Conservation (phyloP, 2,797 vertebrate species). For the Bovichtus diacanthus region DNA sequence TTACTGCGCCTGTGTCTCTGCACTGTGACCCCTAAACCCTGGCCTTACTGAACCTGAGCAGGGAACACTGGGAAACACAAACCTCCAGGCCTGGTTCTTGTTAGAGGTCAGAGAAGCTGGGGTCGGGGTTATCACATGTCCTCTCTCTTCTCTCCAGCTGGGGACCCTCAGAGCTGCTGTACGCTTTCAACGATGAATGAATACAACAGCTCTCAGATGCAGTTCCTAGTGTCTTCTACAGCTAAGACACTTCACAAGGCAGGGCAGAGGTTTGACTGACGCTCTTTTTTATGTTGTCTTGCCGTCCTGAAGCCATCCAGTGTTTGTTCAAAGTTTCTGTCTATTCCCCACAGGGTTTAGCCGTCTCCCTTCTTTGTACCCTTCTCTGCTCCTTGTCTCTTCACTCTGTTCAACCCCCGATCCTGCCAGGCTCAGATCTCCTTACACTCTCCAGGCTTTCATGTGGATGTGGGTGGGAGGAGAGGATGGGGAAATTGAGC, state of each 20-base stretch:
- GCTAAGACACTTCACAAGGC: slow-evolving; percentile 20
- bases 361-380: slow-evolving; percentile 13
- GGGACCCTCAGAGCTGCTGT: slow-evolving; percentile 20
- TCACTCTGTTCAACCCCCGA: slow-evolving; percentile 1
- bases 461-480: slow-evolving; percentile 39
- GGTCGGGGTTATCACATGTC: slow-evolving; percentile 28
- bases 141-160: neutral
- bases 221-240: slow-evolving; percentile 17
- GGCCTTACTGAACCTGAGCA: slow-evolving; percentile 45
- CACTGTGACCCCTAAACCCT: slow-evolving; percentile 49
- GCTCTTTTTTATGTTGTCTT: slow-evolving; percentile 3
- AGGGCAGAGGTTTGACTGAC: slow-evolving; percentile 7
- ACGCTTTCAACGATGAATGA: slow-evolving; percentile 10
- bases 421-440: slow-evolving; percentile 39
- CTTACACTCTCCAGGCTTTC: slow-evolving; percentile 46
- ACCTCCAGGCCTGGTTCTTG: slow-evolving; percentile 32
- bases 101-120: slow-evolving; percentile 49
- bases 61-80: slow-evolving; percentile 53
- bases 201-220: slow-evolving; percentile 33
- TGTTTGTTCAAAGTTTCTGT: slow-evolving; percentile 42
- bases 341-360: slow-evolving; percentile 18
- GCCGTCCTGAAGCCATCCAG: slow-evolving; percentile 5
- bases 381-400: slow-evolving; percentile 4
- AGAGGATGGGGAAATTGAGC: slow-evolving; percentile 37
- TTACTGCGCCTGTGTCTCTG: slow-evolving; percentile 38